These are phyloP conservation scores for Scyliorhinus canicula DNA, from an alignment of 2,797 vertebrate genomes.

Conservation along the genomic window DNA sequence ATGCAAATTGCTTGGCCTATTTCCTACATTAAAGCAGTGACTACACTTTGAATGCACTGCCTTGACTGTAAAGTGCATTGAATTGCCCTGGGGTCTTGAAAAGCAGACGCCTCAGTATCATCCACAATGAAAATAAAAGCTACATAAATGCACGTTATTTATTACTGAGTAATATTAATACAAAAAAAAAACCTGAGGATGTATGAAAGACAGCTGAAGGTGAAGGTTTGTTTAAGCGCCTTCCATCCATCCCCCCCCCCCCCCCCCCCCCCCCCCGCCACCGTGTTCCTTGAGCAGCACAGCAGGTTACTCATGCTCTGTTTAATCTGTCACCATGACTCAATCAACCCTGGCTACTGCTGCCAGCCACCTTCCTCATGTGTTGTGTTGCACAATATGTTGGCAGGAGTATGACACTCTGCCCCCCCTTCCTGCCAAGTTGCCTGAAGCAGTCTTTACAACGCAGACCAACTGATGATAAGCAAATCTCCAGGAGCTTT, in stretches of 20 bases:
- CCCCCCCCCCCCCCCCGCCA: neutral
- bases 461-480: neutral
- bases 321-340: neutral
- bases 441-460: neutral
- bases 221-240: neutral
- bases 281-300: neutral
- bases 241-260: neutral
- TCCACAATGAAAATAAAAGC: neutral
- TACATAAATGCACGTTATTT: neutral
- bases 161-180: neutral
- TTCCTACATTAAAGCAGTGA: neutral
- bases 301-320: neutral
- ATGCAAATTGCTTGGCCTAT: neutral
- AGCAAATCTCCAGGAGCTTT: neutral
- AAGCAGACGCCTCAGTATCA: neutral
- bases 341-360: neutral
- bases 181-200: neutral
- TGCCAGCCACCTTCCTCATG: neutral
- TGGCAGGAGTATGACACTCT: neutral
- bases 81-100: no score
- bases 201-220: no score
- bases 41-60: neutral
- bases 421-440: neutral
- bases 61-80: neutral
- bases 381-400: neutral